These are phyloP conservation scores for Eriocheir sinensis DNA, from an alignment of 1,140 invertebrate genomes.

Conservation along the genomic window DNA sequence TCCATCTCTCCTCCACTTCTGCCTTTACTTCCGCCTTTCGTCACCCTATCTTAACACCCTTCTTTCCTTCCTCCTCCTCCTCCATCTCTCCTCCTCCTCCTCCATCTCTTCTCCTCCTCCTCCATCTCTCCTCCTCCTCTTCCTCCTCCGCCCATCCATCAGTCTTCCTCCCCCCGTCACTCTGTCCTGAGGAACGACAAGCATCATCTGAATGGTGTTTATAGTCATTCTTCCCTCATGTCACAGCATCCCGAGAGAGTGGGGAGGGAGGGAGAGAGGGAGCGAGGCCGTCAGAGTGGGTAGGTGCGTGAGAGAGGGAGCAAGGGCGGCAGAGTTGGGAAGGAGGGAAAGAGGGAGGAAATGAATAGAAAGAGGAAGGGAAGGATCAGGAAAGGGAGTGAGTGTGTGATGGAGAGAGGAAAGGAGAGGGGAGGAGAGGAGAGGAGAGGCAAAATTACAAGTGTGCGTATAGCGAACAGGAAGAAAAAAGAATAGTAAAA, in stretches of 20 bases:
- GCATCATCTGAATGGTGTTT: slow-evolving; percentile 13
- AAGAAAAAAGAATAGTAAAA: too few relatives aligned
- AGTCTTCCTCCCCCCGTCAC: background rate
- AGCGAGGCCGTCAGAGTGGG: background rate
- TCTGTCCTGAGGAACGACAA: background rate
- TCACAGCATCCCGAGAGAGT: background rate
- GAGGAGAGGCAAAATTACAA: too few relatives aligned
- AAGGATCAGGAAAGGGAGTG: too few relatives aligned
- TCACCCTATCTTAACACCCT: too few relatives aligned
- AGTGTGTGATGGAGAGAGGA: too few relatives aligned
- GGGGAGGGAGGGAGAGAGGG: background rate
- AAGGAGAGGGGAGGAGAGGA: too few relatives aligned
- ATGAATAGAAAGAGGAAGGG: too few relatives aligned
- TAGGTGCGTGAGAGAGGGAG: background rate
- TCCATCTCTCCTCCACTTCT: too few relatives aligned
- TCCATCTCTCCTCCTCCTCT: background rate
- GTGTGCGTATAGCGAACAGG: too few relatives aligned
- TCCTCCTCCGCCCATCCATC: background rate
- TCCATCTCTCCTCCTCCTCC: too few relatives aligned
- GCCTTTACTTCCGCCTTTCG: too few relatives aligned
- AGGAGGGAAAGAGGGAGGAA: background rate
- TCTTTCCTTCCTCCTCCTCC: background rate
- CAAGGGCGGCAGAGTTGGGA: too few relatives aligned
- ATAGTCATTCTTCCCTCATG: background rate
- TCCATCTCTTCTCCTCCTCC: background rate